Evolutionary conservation across 2,113 vertebrate genomes (phyloP), one percentile per base, ranked within the genome.

Genomic region (Daubentonia madagascariensis): DNA sequence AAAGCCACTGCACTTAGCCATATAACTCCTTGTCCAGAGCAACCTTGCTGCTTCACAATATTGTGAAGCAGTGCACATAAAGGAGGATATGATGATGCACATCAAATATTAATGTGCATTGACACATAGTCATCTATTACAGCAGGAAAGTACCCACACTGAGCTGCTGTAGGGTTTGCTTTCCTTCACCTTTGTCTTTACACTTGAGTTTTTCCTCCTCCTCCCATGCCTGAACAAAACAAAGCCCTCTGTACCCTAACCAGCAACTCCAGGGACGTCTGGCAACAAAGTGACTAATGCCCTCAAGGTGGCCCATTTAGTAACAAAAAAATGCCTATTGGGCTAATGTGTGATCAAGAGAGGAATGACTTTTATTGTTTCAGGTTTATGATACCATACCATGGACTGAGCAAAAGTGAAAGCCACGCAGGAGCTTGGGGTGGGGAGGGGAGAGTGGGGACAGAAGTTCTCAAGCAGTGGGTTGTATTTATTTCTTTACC

Each of bases 21-120:
- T 92, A 81, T 95, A 97, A 97, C 89, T 70, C 87, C 68, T 0
- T 17, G 81, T 96, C 96, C 89, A 65, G 95, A 93, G 63, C 65
- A 97, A 87, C 93, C 96, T 88, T 73, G 30, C 95, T 93, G 68
- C 95, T 91, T 98, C 95, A 79, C 70, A 81, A 28, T 96, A 65
- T 93, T 97, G 97, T 91, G 98, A 97, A 98, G 52, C n/a, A 98
- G 97, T 98, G 98, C 98, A 98, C 98, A 65, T 98, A 98, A 98
- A 98, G 98, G 98, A 98, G 98, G 97, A 98, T 97, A 94, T 72
- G 97, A 98, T 97, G 98, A 97, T 96, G 86, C 96, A 93, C 98
- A 99, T 99, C 98, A 99, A 99, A 99, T 99, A 99, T 99, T 98
- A 98, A 99, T 98, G 98, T 76, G 93, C 94, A 96, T 91, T 97